Evolutionary conservation across 2,113 vertebrate species (phyloP).

Genomic region (Sclerurus mexicanus): DNA sequence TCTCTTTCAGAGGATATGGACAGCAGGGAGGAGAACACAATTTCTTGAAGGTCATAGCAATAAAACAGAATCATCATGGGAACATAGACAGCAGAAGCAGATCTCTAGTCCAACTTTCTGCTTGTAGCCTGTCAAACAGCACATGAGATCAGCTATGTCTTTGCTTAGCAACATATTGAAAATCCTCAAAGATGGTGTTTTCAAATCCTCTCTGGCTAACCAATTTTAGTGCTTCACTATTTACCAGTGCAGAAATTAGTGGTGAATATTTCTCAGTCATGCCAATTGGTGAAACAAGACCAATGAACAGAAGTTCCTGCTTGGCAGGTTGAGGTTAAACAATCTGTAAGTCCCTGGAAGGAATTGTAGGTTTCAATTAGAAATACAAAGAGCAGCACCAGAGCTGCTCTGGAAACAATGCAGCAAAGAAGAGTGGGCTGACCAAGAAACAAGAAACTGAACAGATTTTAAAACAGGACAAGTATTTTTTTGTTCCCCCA

Average conservation of each 20-base stretch:
- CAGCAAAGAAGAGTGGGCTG: background rate
- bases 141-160: background rate
- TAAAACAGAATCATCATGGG: background rate
- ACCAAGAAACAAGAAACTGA: background rate
- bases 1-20: background rate
- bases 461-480: background rate
- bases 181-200: background rate
- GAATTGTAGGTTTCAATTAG: background rate
- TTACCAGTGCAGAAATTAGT: background rate
- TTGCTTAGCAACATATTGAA: background rate
- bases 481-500: background rate
- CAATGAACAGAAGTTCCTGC: background rate
- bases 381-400: background rate
- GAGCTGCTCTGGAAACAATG: background rate
- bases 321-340: background rate
- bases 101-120: background rate
- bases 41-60: conserved; percentile 25
- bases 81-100: background rate
- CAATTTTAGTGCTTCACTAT: background rate
- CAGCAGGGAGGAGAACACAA: background rate
- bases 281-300: background rate
- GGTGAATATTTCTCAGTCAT: background rate
- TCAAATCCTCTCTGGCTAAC: background rate
- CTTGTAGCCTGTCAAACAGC: background rate
- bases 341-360: background rate